Base-by-base conservation (phyloP, 2,797 vertebrate genomes). In the Nothura maculosa region DNA sequence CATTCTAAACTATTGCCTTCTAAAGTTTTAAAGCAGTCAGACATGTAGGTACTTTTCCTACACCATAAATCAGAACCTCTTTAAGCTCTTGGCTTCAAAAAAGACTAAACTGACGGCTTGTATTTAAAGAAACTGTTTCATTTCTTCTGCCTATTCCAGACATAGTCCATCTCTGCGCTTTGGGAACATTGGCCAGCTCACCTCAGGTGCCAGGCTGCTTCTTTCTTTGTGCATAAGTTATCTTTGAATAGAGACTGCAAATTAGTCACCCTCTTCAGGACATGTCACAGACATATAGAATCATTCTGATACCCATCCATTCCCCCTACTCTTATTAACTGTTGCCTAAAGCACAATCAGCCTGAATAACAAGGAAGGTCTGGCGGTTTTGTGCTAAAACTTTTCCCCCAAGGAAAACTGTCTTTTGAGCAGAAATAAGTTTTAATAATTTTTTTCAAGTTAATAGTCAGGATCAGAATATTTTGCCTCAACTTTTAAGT, bases 241-340 rank as follows among this genome's bases (percentile, higher is more conserved):
- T 27, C 25, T 73, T 64, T 13, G 54, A 77, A 78, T 5, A 32
- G n/a, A 62, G 27, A 58, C 16, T 10, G 13, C 36, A 90, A 93
- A 92, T 90, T 70, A 78, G 50, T 91, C 4, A 73, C 3, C 77
- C 70, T 90, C 78, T 90, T 81, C 77, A 79, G 55, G 67, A 79
- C 83, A 66, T 28, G 20, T 91, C 70, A 66, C 25, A 84, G 55
- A 62, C 50, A 90, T 81, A 70, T 84, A 67, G 84, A 87, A 81
- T 28, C 75, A 45, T 42, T 22, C 61, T 48, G 13, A 43, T 74
- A 77, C 47, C 25, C 36, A 48, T 55, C 21, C 45, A 18, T 9
- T 92, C 4, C 16, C 24, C 50, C 24, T 79, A 62, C 64, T 45
- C 18, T 40, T 66, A 21, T 55, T 34, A 61, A 7, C 19, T 50